These are phyloP conservation scores for Chloroclysta siterata DNA, from an alignment of 2,888 invertebrate species.

Conservation along the genomic window DNA sequence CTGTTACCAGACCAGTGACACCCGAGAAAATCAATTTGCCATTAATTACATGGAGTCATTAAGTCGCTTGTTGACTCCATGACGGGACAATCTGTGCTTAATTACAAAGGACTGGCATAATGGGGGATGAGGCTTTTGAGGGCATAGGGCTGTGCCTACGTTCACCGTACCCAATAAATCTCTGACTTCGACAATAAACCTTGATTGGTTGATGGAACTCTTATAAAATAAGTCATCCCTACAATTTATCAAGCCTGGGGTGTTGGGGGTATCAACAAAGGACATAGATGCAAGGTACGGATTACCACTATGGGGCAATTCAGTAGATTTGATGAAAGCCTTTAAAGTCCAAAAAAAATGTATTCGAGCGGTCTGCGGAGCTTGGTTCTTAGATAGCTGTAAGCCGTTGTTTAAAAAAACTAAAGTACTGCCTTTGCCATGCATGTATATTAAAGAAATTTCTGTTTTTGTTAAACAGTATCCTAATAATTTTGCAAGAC, in stretches of 20 bases:
- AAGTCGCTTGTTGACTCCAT: constrained; percentile 51
- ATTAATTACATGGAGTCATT: constrained; percentile 55
- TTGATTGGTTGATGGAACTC: constrained; percentile 7
- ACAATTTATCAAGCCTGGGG: not conserved
- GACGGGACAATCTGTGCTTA: constrained; percentile 51
- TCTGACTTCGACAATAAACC: constrained; percentile 17
- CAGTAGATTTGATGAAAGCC: too few species aligned
- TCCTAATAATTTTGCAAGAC: too few species aligned
- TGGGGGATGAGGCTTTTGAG: constrained; percentile 17
- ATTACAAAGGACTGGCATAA: constrained; percentile 42
- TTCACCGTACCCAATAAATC: constrained; percentile 11
- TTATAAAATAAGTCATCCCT: not conserved
- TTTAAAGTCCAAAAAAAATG: too few species aligned
- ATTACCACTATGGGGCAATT: too few species aligned
- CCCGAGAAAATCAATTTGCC: constrained; percentile 50
- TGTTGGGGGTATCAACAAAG: not conserved
- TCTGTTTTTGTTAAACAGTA: too few species aligned
- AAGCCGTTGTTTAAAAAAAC: too few species aligned
- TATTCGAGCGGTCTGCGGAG: too few species aligned
- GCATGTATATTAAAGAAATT: too few species aligned
- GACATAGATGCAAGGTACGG: not conserved
- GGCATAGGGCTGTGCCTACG: constrained; percentile 3
- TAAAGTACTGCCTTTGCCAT: too few species aligned
- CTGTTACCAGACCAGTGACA: not conserved
- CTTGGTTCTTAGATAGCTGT: too few species aligned